phyloP scores from a whole-genome alignment of 1,140 invertebrate species.

The Charaxes varanes region DNA sequence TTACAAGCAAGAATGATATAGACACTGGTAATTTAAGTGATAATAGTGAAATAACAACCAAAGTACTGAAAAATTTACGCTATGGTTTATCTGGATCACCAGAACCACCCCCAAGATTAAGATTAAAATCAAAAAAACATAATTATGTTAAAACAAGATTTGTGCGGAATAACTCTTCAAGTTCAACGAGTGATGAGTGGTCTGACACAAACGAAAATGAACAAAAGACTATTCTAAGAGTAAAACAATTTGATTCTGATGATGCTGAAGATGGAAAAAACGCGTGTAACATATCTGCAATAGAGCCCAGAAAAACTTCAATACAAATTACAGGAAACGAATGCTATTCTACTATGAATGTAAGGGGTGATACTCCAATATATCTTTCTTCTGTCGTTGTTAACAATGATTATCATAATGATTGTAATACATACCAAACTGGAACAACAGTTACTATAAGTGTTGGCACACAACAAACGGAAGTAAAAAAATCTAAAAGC shows the following conservation, averaged over 20 bases:
- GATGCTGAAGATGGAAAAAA: slow-evolving; percentile 41
- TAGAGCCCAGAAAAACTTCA: slow-evolving; percentile 79
- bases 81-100: slow-evolving; percentile 56
- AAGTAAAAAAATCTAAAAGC: slow-evolving; percentile 60
- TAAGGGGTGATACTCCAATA: slow-evolving; percentile 76
- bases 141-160: slow-evolving; percentile 72
- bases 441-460: slow-evolving; percentile 76
- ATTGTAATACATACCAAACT: slow-evolving; percentile 60
- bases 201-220: slow-evolving; percentile 64
- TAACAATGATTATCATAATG: slow-evolving; percentile 68
- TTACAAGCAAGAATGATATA: slow-evolving; percentile 23
- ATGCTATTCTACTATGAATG: slow-evolving; percentile 80
- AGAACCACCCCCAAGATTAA: slow-evolving; percentile 66
- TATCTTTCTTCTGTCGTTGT: slow-evolving; percentile 82
- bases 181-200: slow-evolving; percentile 66
- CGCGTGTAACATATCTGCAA: slow-evolving; percentile 33
- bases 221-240: slow-evolving; percentile 56
- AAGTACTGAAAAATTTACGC: slow-evolving; percentile 51
- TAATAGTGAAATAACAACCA: slow-evolving; percentile 60
- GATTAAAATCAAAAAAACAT: slow-evolving; percentile 59
- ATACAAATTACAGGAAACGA: slow-evolving; percentile 84
- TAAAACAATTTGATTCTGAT: slow-evolving; percentile 72
- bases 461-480: slow-evolving; percentile 56
- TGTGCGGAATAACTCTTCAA: slow-evolving; percentile 59
- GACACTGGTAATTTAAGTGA: slow-evolving; percentile 59